Evolutionary conservation across 2,113 vertebrate genomes (phyloP).

Genomic region (Porphyrio hochstetteri): DNA sequence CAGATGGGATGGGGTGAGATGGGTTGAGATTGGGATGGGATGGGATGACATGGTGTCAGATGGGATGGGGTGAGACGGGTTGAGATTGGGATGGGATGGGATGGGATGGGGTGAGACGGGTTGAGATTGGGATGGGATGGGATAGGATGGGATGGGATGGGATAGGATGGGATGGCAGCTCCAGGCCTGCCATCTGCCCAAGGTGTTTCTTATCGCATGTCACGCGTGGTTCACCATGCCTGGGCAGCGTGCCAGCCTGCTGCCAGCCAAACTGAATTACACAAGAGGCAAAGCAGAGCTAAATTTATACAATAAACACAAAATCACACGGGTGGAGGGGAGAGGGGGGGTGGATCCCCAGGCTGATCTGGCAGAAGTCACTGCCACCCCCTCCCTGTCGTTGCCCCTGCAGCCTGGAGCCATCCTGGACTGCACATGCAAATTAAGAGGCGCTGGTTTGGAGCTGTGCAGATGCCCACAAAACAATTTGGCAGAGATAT

Average conservation of each 20-base stretch:
- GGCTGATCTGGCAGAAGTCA: not conserved
- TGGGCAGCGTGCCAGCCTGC: not conserved
- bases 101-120: too few relatives aligned
- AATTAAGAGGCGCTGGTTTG: not conserved
- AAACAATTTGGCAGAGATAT: not conserved
- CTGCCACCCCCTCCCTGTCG: not conserved
- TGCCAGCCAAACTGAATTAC: not conserved
- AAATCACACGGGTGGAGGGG: not conserved
- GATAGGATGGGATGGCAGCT: not conserved
- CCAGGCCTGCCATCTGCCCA: not conserved
- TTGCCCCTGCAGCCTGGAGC: not conserved
- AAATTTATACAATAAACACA: not conserved
- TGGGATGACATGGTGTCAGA: too few relatives aligned
- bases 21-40: not conserved
- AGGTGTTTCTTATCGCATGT: not conserved
- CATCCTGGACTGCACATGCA: not conserved
- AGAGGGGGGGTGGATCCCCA: not conserved
- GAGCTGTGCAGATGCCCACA: not conserved
- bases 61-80: not conserved
- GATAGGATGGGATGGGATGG: too few relatives aligned
- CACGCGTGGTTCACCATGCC: fast-evolving
- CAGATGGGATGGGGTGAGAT: too few relatives aligned
- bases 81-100: not conserved
- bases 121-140: too few relatives aligned
- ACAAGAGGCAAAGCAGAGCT: not conserved